Percentiles rank a stretch among this genome's conserved stretches.
Conservation (phyloP, 2,113 vertebrate species). For the Caretta caretta region DNA sequence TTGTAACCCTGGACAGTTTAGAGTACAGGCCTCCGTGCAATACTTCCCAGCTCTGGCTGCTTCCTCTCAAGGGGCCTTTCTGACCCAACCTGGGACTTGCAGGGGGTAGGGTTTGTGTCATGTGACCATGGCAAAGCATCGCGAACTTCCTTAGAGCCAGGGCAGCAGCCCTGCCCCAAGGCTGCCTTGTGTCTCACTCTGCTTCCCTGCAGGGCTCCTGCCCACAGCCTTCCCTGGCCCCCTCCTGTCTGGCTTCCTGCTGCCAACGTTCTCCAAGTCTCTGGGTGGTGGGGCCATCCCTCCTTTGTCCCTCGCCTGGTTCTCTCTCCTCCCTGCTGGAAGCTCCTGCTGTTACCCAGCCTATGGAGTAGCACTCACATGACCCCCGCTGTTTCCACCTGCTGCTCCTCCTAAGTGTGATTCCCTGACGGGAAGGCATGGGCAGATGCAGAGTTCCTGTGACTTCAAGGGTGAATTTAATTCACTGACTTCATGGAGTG, state of each 20-base stretch:
- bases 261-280: not conserved
- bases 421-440: rapidly evolving
- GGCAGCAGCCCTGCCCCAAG: not conserved
- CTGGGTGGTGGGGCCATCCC: too few relatives aligned
- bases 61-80: not conserved
- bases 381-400: not conserved
- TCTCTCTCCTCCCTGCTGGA: too few relatives aligned
- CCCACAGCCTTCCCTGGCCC: not conserved
- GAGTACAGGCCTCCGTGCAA: not conserved
- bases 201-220: not conserved
- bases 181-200: not conserved
- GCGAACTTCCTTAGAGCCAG: not conserved
- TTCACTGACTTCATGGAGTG: too few relatives aligned
- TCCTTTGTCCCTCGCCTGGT: too few relatives aligned
- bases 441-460: rapidly evolving
- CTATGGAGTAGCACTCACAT: too few relatives aligned
- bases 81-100: not conserved
- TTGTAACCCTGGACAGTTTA: too few relatives aligned
- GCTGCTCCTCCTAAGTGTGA: not conserved
- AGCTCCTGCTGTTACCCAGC: too few relatives aligned
- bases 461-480: not conserved
- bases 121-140: not conserved
- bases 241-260: not conserved
- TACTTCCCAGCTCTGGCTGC: not conserved
- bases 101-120: not conserved